Evolutionary conservation across 30 jellyfish, hydroid and myxozoan genomes (phyloP).

Genomic region (Pseudorhiza aurosa): DNA sequence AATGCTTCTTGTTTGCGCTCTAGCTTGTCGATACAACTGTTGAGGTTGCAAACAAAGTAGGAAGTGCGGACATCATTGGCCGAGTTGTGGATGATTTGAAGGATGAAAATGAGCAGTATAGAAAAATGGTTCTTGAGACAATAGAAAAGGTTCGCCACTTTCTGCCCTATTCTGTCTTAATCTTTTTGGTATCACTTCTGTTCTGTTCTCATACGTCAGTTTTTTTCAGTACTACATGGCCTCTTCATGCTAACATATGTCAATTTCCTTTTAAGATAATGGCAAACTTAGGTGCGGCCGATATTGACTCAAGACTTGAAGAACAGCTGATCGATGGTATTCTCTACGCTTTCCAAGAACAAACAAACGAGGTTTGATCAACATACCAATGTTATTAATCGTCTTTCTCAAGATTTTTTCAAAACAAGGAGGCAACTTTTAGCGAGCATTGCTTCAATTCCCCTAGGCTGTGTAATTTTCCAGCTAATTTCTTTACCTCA

Average conservation of each 20-base stretch:
- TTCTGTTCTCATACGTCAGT: too few species aligned
- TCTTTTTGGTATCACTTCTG: too few species aligned
- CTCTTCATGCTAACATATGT: too few species aligned
- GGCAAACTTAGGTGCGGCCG: slow-evolving; percentile 99
- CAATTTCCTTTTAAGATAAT: slow-evolving; percentile 65
- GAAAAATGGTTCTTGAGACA: slow-evolving; percentile 99
- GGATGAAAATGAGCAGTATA: slow-evolving; percentile 98
- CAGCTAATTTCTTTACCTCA: too few species aligned
- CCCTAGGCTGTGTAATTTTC: too few species aligned
- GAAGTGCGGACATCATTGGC: slow-evolving; percentile 97
- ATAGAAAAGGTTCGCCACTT: slow-evolving; percentile 82
- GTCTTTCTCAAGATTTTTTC: too few species aligned
- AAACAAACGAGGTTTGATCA: slow-evolving; percentile 91
- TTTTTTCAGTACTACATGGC: too few species aligned
- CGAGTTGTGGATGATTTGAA: slow-evolving; percentile 99
- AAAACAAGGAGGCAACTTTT: too few species aligned
- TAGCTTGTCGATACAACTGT: slow-evolving; percentile 99
- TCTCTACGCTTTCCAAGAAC: slow-evolving; percentile 99
- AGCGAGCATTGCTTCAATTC: too few species aligned
- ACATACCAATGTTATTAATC: too few species aligned
- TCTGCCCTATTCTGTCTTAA: too few species aligned
- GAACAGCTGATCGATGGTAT: slow-evolving; percentile 99
- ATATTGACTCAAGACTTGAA: slow-evolving; percentile 96
- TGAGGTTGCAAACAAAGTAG: slow-evolving; percentile 99
- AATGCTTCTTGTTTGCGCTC: not conserved